A percentile compares a stretch with the other conserved stretches of the same genome.
Evolutionary conservation across 1,140 invertebrate genomes (phyloP).

Genomic region (Bombus cullumanus): DNA sequence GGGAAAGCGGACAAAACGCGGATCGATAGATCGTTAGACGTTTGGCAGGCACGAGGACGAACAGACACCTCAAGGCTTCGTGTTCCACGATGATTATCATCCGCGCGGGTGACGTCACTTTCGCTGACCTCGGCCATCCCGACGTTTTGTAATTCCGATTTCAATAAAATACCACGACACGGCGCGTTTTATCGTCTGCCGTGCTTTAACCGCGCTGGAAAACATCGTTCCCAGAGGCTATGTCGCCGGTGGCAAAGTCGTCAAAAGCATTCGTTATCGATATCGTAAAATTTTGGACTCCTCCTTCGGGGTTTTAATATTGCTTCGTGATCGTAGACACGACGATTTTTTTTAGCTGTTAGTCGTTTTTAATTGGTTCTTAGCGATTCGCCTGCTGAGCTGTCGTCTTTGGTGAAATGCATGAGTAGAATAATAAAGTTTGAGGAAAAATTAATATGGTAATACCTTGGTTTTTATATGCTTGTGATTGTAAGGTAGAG

Average conservation of each 20-base stretch:
- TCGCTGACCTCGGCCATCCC: slow-evolving; percentile 46
- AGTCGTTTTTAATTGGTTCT: neutral
- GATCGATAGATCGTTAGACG: slow-evolving; percentile 59
- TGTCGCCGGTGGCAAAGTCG: neutral
- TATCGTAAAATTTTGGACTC: neutral
- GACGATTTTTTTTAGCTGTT: neutral
- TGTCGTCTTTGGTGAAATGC: neutral
- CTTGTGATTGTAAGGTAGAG: no score
- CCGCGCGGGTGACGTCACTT: slow-evolving; percentile 55
- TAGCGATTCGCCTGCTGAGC: neutral
- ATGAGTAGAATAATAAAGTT: no score
- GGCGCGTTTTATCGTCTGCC: slow-evolving; percentile 3
- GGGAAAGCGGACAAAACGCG: slow-evolving; percentile 39
- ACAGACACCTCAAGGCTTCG: slow-evolving; percentile 57
- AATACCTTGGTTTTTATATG: no score
- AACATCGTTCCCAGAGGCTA: neutral
- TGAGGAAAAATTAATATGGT: no score
- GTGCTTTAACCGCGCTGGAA: neutral
- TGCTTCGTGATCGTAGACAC: neutral
- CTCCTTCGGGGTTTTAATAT: neutral
- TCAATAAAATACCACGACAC: slow-evolving; percentile 65
- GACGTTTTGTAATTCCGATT: slow-evolving; percentile 70
- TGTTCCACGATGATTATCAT: slow-evolving; percentile 57
- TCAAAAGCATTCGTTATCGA: neutral
- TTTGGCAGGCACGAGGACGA: slow-evolving; percentile 37